A percentile compares a stretch with the other conserved stretches of the same genome.
Conservation (phyloP, 2,797 vertebrate genomes). For the Chrysocyon brachyurus region DNA sequence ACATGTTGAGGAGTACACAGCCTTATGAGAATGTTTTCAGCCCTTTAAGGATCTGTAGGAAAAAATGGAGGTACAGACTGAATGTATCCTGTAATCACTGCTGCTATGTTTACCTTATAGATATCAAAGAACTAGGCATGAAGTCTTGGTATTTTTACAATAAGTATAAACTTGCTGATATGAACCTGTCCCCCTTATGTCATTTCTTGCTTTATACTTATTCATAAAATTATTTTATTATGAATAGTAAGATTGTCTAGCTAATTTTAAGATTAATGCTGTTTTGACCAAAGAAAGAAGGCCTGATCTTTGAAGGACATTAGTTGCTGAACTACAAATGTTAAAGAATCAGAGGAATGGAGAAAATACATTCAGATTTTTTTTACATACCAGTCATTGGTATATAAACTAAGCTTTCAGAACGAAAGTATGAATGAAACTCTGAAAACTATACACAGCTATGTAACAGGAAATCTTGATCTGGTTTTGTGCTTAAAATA, state of each 20-base stretch:
- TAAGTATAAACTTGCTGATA: conserved; percentile 32
- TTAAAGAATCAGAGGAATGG: neutral
- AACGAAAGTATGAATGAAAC: neutral
- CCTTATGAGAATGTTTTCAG: conserved; percentile 33
- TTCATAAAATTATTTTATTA: conserved; percentile 37
- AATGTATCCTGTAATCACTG: neutral
- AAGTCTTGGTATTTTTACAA: neutral
- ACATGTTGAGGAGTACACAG: neutral
- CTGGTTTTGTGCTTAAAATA: conserved; percentile 52
- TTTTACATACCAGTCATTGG: neutral
- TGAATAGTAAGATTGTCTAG: conserved; percentile 16
- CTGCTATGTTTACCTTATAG: neutral
- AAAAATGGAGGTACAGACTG: neutral
- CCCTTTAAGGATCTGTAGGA: conserved; percentile 5
- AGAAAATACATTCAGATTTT: neutral
- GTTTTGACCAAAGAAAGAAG: neutral
- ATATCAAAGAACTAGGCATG: neutral
- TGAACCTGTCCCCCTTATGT: neutral
- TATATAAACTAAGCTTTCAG: neutral
- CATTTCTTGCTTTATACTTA: conserved; percentile 24
- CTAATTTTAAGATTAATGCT: conserved; percentile 4
- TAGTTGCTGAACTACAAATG: neutral
- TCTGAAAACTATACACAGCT: neutral
- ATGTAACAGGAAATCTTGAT: neutral
- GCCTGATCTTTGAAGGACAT: neutral